Evolutionary conservation across 1,140 invertebrate genomes (phyloP).

Genomic region (Drosophila ohnishii): DNA sequence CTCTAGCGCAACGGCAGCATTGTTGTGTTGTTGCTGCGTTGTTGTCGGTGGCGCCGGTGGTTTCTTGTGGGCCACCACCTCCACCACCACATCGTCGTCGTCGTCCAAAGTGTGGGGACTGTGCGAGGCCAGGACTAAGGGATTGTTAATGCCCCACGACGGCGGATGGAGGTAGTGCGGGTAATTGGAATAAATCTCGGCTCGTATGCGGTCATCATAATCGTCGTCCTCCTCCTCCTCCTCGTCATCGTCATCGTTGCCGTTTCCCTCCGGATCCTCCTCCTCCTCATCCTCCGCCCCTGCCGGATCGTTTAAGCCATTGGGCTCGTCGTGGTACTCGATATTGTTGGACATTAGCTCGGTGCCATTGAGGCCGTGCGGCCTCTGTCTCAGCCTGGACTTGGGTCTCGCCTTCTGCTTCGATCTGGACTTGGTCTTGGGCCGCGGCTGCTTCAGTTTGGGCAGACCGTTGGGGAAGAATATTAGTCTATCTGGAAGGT

Average conservation of each 20-base stretch:
- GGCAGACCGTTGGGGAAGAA: conserved; percentile 82
- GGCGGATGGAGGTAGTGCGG: conserved; percentile 80
- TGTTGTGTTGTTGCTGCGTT: conserved; percentile 25
- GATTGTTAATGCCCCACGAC: conserved; percentile 81
- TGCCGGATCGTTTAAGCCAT: conserved; percentile 29
- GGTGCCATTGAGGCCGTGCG: conserved; percentile 52
- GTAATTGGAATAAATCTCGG: conserved; percentile 82
- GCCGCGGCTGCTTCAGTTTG: conserved; percentile 64
- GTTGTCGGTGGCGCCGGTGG: conserved; percentile 13
- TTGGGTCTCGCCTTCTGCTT: conserved; percentile 41
- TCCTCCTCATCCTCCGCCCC: conserved; percentile 18
- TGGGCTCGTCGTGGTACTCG: conserved; percentile 68
- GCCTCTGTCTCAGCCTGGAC: conserved; percentile 28
- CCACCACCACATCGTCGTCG: conserved; percentile 71
- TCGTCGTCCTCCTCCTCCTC: conserved; percentile 73
- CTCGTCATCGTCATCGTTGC: conserved; percentile 15
- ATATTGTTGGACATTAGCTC: conserved; percentile 74
- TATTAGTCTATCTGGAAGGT: conserved; percentile 82
- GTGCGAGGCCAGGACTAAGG: conserved; percentile 77
- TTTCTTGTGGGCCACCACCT: conserved; percentile 39
- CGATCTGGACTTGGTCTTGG: conserved; percentile 53
- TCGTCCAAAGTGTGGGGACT: conserved; percentile 77
- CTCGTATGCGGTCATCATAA: conserved; percentile 80
- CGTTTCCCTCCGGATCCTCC: conserved; percentile 6
- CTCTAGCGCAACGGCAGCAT: conserved; percentile 42